Evolutionary conservation across 2,113 vertebrate species (phyloP).

Genomic region (Neolamprologus longior): DNA sequence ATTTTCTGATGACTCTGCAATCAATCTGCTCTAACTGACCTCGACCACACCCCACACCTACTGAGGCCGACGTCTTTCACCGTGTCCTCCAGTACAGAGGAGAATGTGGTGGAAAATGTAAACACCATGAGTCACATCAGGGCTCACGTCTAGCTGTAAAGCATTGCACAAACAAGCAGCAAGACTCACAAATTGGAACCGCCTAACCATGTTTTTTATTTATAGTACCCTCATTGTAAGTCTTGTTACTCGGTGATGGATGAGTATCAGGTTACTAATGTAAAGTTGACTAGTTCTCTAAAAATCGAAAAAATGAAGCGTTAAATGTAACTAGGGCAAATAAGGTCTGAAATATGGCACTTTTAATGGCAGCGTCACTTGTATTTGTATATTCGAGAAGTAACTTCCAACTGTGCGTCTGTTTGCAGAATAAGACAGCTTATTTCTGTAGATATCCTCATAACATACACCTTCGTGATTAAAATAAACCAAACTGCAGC

Average conservation of each 20-base stretch:
- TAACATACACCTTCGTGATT: neutral
- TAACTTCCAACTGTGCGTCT: neutral
- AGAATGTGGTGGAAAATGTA: conserved; percentile 42
- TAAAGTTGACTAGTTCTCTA: conserved; percentile 4
- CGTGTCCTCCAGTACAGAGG: neutral
- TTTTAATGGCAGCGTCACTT: neutral
- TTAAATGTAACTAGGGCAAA: neutral
- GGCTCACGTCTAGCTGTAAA: neutral
- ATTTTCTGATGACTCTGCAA: conserved; percentile 11
- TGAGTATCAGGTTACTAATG: conserved; percentile 7
- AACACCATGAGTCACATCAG: conserved; percentile 43
- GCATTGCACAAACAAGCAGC: neutral
- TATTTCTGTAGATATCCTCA: neutral
- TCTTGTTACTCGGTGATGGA: neutral
- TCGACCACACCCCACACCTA: conserved; percentile 8
- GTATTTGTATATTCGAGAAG: neutral
- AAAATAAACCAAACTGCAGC: neutral
- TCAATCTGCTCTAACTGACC: conserved; percentile 17
- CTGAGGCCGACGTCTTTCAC: neutral
- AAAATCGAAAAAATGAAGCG: neutral
- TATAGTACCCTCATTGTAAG: conserved; percentile 5
- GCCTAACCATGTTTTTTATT: neutral
- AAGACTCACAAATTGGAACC: conserved; percentile 13
- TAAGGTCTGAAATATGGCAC: neutral
- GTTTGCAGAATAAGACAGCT: neutral